Evolutionary conservation across 2,888 invertebrate genomes (phyloP), one percentile per base, ranked within the genome.

Genomic region (Thymelicus acteon): DNA sequence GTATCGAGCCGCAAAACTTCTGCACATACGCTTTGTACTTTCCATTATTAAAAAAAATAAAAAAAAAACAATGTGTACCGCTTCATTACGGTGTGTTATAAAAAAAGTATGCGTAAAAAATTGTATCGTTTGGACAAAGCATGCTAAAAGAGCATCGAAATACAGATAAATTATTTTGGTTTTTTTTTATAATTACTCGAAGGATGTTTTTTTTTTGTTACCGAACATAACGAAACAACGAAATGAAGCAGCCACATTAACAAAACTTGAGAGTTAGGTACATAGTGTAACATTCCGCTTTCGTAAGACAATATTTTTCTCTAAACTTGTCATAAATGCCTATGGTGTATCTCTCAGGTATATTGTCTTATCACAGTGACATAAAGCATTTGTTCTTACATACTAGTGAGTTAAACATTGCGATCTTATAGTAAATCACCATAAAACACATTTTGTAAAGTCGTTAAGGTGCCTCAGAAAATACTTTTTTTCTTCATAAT

Each of bases 301-400:
- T 79, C 80, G 80, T 81, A 80, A 82, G 82, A 83, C 78, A 77
- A 76, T 37, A 71, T 71, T 74, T 72, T 80, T 78, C 77, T 75
- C 75, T 80, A 78, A 78, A 79, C 75, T 84, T 84, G 80, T 83
- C 84, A 82, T 85, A 86, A 85, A 88, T 85, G 86, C 84, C 83
- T 86, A 86, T 87, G 88, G 88, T 88, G 89, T 86, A 85, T 86
- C 85, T 86, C 85, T 89, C 90, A 84, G 86, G 82, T 88, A 87
- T 89, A 90, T 89, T 87, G 89, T 88, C 89, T 92, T 71, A 93
- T 93, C 93, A 93, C 93, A 93, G 92, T 89, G 91, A 86, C 88
- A 85, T 91, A 92, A 92, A 91, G 92, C 92, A 92, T 93, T 92
- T 92, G 89, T 93, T 89, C 93, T 93, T 93, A 93, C 87, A 92